Conservation (phyloP, 2,888 invertebrate species). For the Macrosiphum euphorbiae region DNA sequence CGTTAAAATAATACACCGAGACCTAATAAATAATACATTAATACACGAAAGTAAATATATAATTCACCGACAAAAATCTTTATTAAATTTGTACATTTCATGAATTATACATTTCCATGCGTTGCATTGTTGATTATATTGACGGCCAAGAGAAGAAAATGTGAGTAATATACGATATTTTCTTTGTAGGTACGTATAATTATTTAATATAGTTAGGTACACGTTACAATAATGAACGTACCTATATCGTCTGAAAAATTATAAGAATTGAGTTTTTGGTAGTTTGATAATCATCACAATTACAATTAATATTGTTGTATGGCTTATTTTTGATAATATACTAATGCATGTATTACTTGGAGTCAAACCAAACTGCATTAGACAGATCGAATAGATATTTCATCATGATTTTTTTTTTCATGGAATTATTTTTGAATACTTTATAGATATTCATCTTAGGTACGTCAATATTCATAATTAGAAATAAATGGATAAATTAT, state of each 20-base stretch:
- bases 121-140: not conserved
- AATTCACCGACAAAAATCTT: not conserved
- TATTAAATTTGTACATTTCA: constrained; percentile 1
- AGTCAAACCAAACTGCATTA: not conserved
- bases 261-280: not conserved
- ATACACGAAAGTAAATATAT: not conserved
- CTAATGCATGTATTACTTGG: not conserved
- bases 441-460: not conserved
- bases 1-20: not conserved
- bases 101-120: constrained; percentile 5
- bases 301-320: not conserved
- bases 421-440: not conserved
- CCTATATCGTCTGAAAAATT: not conserved
- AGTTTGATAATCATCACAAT: not conserved
- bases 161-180: not conserved
- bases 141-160: not conserved
- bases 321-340: not conserved
- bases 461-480: not conserved
- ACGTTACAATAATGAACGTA: not conserved
- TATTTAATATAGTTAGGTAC: not conserved
- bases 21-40: constrained; percentile 26
- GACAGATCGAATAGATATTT: not conserved
- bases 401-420: not conserved
- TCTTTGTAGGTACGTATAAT: not conserved
- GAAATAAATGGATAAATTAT: not conserved